Evolutionary conservation across 2,888 invertebrate species (phyloP).

Genomic region (Drosophila suboccidentalis): DNA sequence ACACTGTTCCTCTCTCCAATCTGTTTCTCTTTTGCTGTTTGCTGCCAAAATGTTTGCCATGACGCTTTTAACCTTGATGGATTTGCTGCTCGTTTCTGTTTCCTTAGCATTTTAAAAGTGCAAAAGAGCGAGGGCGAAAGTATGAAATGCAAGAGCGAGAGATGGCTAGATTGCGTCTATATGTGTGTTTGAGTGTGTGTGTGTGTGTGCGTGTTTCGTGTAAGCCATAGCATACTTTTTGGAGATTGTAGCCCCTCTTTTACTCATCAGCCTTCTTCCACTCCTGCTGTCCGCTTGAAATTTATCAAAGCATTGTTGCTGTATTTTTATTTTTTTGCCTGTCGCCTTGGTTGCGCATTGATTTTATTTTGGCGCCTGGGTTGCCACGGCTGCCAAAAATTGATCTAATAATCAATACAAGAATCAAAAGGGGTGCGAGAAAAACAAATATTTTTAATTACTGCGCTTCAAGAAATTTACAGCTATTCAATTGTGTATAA

Average conservation of each 20-base stretch:
- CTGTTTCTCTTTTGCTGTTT: constrained; percentile 7
- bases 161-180: not conserved
- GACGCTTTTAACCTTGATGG: constrained; percentile 70
- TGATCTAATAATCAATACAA: constrained; percentile 35
- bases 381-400: constrained; percentile 33
- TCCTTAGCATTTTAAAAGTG: constrained; percentile 14
- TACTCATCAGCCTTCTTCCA: not conserved
- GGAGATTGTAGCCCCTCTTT: constrained; percentile 10
- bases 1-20: not conserved
- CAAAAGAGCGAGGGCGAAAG: constrained; percentile 3
- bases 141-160: not conserved
- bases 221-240: constrained; percentile 66
- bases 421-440: not conserved
- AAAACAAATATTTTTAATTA: not conserved
- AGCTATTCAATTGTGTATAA: not conserved
- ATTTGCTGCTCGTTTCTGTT: constrained; percentile 33
- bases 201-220: constrained; percentile 7
- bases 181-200: not conserved
- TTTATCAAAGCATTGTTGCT: constrained; percentile 2
- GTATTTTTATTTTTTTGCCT: constrained; percentile 9
- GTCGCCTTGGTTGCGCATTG: constrained; percentile 55
- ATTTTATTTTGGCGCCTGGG: constrained; percentile 55
- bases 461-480: not conserved
- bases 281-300: not conserved
- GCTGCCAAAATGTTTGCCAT: constrained; percentile 68